Evolutionary conservation across 2,888 invertebrate species (phyloP).

Genomic region (Drosophila meridiana): DNA sequence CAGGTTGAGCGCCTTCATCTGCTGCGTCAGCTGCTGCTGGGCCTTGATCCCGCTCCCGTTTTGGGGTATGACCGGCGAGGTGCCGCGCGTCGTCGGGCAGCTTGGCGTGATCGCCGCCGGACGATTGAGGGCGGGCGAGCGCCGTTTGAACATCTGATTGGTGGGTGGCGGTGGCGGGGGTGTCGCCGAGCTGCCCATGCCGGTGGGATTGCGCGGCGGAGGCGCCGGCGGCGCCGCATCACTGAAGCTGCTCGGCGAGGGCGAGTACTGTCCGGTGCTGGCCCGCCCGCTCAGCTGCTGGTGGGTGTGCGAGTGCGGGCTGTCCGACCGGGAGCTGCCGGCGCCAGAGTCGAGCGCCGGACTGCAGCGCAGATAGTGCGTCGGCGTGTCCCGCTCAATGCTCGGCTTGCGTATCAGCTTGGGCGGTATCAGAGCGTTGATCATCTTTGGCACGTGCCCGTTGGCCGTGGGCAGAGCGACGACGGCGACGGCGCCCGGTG

Average conservation of each 20-base stretch:
- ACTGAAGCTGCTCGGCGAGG: conserved; percentile 87
- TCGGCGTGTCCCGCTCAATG: conserved; percentile 93
- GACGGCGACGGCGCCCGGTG: conserved; percentile 60
- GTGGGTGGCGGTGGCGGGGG: conserved; percentile 88
- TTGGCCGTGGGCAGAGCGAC: conserved; percentile 76
- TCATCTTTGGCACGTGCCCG: conserved; percentile 84
- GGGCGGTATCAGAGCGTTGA: conserved; percentile 87
- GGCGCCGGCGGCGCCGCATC: conserved; percentile 89
- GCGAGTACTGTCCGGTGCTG: conserved; percentile 85
- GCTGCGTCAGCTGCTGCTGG: conserved; percentile 93
- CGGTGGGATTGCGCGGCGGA: conserved; percentile 90
- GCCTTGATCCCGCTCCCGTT: conserved; percentile 89
- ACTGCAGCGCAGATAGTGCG: conserved; percentile 90
- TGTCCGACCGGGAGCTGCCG: conserved; percentile 95
- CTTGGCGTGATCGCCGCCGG: conserved; percentile 86
- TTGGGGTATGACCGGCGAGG: conserved; percentile 80
- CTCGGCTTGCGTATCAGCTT: conserved; percentile 95
- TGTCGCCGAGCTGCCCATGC: conserved; percentile 85
- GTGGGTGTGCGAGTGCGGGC: conserved; percentile 91
- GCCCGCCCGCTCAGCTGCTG: conserved; percentile 88
- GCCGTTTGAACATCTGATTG: conserved; percentile 90
- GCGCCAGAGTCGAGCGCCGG: conserved; percentile 95
- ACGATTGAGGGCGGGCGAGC: conserved; percentile 90
- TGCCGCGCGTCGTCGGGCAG: conserved; percentile 90
- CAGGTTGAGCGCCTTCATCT: conserved; percentile 93